Evolutionary conservation across 2,888 invertebrate genomes (phyloP).

Genomic region (Archaeoteleia sp.): DNA sequence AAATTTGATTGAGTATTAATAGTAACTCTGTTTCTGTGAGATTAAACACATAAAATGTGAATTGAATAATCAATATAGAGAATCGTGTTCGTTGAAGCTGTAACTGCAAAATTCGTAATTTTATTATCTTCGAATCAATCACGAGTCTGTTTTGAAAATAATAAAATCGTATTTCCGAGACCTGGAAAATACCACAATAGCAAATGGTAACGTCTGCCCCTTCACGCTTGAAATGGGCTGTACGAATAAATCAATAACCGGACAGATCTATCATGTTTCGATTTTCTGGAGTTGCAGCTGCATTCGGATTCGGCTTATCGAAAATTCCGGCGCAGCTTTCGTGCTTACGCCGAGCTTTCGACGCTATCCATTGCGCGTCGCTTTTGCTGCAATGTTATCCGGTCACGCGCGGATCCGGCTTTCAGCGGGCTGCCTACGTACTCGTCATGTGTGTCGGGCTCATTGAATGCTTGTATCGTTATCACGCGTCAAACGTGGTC

Average conservation of each 20-base stretch:
- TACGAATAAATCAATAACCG: constrained; percentile 50
- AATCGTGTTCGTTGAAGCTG: too few species aligned
- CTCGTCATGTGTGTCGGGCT: constrained; percentile 49
- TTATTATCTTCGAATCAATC: constrained; percentile 1
- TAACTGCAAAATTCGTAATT: neutral
- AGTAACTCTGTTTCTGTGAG: too few species aligned
- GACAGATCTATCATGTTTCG: constrained; percentile 48
- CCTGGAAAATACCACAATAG: constrained; percentile 1
- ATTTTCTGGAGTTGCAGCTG: constrained; percentile 54
- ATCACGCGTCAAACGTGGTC: constrained; percentile 45
- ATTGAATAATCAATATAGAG: too few species aligned
- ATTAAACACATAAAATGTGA: too few species aligned
- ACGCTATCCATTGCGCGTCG: constrained; percentile 50
- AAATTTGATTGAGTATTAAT: too few species aligned
- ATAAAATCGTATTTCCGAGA: constrained; percentile 7
- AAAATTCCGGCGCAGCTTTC: constrained; percentile 49
- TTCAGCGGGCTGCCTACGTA: constrained; percentile 52
- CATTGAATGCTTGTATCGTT: constrained; percentile 49
- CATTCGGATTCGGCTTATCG: constrained; percentile 54
- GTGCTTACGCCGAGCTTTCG: constrained; percentile 56
- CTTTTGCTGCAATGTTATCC: constrained; percentile 56
- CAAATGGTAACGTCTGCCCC: constrained; percentile 14
- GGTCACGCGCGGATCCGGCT: constrained; percentile 57
- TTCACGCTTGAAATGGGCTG: constrained; percentile 21
- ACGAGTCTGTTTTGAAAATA: constrained; percentile 2